Conservation (phyloP, 1,140 invertebrate species). For the Odontomachus brunneus region DNA sequence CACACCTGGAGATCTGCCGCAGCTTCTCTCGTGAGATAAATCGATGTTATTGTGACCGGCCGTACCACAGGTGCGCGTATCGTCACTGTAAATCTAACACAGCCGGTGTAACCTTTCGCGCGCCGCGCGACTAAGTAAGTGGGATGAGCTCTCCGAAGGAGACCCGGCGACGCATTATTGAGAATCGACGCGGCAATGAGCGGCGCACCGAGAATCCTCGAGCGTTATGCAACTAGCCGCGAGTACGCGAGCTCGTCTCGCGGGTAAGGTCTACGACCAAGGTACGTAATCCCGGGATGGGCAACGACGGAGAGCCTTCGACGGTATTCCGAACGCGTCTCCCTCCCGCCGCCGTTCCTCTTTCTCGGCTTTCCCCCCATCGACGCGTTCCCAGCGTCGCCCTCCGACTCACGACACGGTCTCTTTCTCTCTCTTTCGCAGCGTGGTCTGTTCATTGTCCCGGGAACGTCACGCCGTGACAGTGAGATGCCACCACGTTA, state of each 20-base stretch:
- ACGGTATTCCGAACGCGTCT: constrained; percentile 44
- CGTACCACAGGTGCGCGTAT: constrained; percentile 6
- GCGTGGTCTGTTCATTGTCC: constrained; percentile 26
- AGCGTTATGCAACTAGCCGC: constrained; percentile 74
- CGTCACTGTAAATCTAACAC: constrained; percentile 37
- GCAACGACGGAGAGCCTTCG: constrained; percentile 66
- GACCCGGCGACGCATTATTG: constrained; percentile 56
- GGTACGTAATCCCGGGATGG: constrained; percentile 77
- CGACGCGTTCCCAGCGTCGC: not conserved
- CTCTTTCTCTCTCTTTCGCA: no score
- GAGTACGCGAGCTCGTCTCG: constrained; percentile 56
- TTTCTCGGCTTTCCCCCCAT: constrained; percentile 21
- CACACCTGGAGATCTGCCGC: constrained; percentile 14
- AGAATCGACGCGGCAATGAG: constrained; percentile 76
- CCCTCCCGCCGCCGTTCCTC: constrained; percentile 17
- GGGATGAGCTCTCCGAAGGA: constrained; percentile 56
- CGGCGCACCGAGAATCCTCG: constrained; percentile 49
- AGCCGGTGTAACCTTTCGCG: constrained; percentile 61
- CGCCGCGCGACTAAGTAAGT: constrained; percentile 33
- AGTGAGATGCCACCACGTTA: not conserved
- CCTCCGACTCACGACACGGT: not conserved
- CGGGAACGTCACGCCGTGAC: constrained; percentile 3
- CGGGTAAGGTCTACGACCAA: constrained; percentile 80
- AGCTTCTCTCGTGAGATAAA: constrained; percentile 25
- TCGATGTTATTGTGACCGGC: constrained; percentile 31